Percentiles rank a stretch among this genome's conserved stretches.
These are phyloP conservation scores for Oegoconia quadripuncta DNA, from an alignment of 2,888 invertebrate genomes.

Conservation along the genomic window DNA sequence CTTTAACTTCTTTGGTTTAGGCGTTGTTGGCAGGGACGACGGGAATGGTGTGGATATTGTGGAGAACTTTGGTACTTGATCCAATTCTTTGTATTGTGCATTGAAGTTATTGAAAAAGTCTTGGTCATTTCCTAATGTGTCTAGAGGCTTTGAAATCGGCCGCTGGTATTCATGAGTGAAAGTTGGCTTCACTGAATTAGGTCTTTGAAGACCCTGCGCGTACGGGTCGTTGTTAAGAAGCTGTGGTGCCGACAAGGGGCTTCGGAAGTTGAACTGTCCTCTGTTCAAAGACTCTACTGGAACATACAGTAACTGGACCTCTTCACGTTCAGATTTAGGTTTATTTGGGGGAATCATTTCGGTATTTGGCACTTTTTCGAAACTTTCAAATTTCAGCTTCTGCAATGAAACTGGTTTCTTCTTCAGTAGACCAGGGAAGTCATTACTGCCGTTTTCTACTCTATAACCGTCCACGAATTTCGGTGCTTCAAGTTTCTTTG, in stretches of 20 bases:
- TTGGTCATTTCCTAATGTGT: conserved; percentile 23
- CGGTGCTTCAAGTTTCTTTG: conserved; percentile 47
- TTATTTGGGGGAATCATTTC: conserved; percentile 37
- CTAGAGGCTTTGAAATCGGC: conserved; percentile 38
- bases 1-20: conserved; percentile 79
- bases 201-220: conserved; percentile 42
- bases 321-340: conserved; percentile 74
- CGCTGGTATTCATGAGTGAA: conserved; percentile 46
- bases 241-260: conserved; percentile 43
- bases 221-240: conserved; percentile 51
- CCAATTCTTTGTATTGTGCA: conserved; percentile 35
- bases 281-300: conserved; percentile 86
- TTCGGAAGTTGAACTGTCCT: conserved; percentile 64
- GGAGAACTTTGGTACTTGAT: conserved; percentile 61
- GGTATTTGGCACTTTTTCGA: conserved; percentile 43
- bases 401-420: conserved; percentile 59
- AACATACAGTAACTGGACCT: conserved; percentile 89
- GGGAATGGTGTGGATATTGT: conserved; percentile 58
- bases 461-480: conserved; percentile 68
- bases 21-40: conserved; percentile 61
- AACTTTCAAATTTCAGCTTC: conserved; percentile 59
- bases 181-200: conserved; percentile 39
- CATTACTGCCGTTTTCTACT: conserved; percentile 49
- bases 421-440: conserved; percentile 30
- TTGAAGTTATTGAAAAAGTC: conserved; percentile 56